A percentile compares a stretch with the other conserved stretches of the same genome.
Conservation (phyloP, 2,113 vertebrate species). For the Myotis lucifugus region DNA sequence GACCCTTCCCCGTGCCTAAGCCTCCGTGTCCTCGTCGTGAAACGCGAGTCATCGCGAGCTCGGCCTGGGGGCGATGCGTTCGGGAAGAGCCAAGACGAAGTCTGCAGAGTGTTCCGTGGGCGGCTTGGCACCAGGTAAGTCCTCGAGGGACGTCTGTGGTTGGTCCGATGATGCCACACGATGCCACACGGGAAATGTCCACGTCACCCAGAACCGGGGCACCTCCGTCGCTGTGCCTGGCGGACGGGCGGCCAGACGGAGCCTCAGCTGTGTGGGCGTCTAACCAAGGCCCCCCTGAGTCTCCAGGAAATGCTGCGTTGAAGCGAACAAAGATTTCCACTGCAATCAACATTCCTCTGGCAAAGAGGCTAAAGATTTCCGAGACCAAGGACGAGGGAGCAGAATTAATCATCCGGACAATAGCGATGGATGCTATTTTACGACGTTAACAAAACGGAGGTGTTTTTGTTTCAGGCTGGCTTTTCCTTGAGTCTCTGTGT, state of each 20-base stretch:
- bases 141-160: neutral
- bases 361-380: slow-evolving; percentile 58
- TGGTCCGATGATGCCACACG: neutral
- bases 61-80: neutral
- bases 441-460: slow-evolving; percentile 26
- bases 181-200: neutral
- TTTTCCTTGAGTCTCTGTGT: neutral
- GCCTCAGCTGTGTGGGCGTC: neutral
- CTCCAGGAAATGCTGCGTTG: neutral
- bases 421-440: slow-evolving; percentile 4
- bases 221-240: neutral
- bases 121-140: too few species aligned
- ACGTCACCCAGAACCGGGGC: neutral
- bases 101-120: neutral
- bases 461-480: neutral
- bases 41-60: too few species aligned
- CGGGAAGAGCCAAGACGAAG: neutral
- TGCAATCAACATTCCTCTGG: slow-evolving; percentile 51
- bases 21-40: neutral
- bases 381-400: slow-evolving; percentile 31
- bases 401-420: slow-evolving; percentile 50
- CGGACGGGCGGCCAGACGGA: neutral
- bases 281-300: neutral
- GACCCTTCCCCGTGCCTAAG: neutral
- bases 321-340: slow-evolving; percentile 34